Evolutionary conservation across 1,140 invertebrate species (phyloP), one percentile per base, ranked within the genome.

Genomic region (Alviniconcha marisindica): DNA sequence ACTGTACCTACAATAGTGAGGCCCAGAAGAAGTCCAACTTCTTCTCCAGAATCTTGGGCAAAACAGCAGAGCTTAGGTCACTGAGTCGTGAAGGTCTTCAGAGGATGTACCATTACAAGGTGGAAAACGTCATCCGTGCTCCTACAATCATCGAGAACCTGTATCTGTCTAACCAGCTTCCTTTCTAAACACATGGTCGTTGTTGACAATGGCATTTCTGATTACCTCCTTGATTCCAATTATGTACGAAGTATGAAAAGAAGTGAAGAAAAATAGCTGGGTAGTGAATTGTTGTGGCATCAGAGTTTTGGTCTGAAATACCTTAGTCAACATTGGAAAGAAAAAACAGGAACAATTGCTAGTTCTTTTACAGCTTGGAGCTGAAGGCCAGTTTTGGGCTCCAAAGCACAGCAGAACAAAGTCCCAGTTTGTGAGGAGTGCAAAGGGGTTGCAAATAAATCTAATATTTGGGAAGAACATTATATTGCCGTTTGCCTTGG

Each of bases 121-220:
- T 98, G 44, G 97, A 98, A 93, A 97, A 98, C 92, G 94, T 98
- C 86, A 97, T 98, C 73, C 97, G 97, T 12, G 96, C 97, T 56
- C 97, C 98, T 33, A 96, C 97, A 0, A 95, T 97, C 84, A 98
- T 99, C 88, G 97, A 98, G 93, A 97, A 97, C 88, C 97, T 98
- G 96, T 98, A 98, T 92, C 96, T 97, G 86, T 96, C 97, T 89
- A 98, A 96, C 94, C 89, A 90, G 56, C 94, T 99, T 90, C 97
- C 98, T 77, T 99, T 98, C 93, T 98, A 95, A 87, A 54, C 51
- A 36, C n/a, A 4, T 12, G 40, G 14, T n/a, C n/a, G n/a, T n/a
- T n/a, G n/a, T n/a, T n/a, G n/a, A n/a, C n/a, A n/a, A n/a, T n/a
- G n/a, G n/a, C n/a, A n/a, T n/a, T n/a, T n/a, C n/a, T n/a, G n/a